Evolutionary conservation across 2,888 invertebrate species (phyloP), one percentile per base, ranked within the genome.

Genomic region (Chrysotoxum bicinctum): DNA sequence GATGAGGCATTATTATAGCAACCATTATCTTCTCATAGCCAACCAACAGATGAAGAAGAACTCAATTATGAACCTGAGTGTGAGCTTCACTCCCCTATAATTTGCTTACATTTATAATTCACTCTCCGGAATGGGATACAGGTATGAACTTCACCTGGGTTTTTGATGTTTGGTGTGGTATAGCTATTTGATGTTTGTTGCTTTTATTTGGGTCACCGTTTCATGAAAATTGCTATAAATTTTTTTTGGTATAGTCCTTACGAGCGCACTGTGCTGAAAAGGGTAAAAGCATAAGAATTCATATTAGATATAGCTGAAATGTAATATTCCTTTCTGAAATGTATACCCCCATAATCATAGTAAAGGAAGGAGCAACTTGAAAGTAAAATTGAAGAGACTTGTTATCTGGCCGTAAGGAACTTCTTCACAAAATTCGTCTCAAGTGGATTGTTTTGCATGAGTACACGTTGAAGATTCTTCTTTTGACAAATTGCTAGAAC

Each of bases 61-160:
- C 50, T 50, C 50, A 50, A 50, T 50, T 50, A 50, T 26, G 50
- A 50, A 23, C 14, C 14, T 23, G 50, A 26, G 23, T 21, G 50
- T 50, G 14, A 26, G 50, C 14, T 50, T 23, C 12, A 26, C 8
- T 26, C 23, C 23, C n/a, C 4, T 50, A 26, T 50, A 50, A 50
- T 50, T 50, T 50, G 50, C 23, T 50, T 50, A 50, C 50, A 50
- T 50, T 50, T 26, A 50, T 50, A 50, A 50, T 50, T 50, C 50
- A 23, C 23, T 23, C 14, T 12, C 6, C 12, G 6, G 21, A 21
- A 45, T 19, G 21, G 3, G 8, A 19, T 19, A 19, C 10, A n/a
- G n/a, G n/a, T n/a, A n/a, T n/a, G n/a, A n/a, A 48, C 14, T 50
- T 50, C 50, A 50, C 14, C 50, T 48, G 21, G 48, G 21, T 21